These are phyloP conservation scores for Caenorhabditis drosophilae DNA, from an alignment of 2,888 invertebrate species.

Conservation along the genomic window DNA sequence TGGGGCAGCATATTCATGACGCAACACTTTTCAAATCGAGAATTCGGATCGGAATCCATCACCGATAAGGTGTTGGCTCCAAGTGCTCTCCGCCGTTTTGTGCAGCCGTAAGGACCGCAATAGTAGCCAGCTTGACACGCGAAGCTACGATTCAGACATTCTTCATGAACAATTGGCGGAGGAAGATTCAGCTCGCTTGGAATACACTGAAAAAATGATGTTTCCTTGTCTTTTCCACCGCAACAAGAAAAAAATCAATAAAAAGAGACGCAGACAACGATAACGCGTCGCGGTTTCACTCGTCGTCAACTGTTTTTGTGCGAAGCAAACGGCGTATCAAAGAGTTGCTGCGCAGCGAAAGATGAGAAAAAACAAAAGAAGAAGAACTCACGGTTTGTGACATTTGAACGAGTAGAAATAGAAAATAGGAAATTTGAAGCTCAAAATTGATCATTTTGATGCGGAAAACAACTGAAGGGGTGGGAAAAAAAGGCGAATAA, in stretches of 20 bases:
- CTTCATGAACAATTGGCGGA: constrained; percentile 18
- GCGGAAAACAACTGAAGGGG: no score
- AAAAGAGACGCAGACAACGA: no score
- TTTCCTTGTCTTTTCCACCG: no score
- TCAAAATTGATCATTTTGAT: no score
- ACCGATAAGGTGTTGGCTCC: background rate
- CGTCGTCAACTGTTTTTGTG: background rate
- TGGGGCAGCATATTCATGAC: background rate
- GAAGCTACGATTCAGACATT: constrained; percentile 9
- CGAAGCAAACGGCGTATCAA: no score
- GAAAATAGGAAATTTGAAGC: constrained; percentile 3
- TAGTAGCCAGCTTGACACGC: background rate
- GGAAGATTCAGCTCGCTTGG: constrained; percentile 24
- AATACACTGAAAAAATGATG: constrained; percentile 30
- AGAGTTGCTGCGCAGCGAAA: no score
- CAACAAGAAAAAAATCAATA: no score
- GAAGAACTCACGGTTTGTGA: no score
- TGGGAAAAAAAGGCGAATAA: constrained; percentile 2
- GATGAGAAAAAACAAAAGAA: no score
- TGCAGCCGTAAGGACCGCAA: constrained; percentile 4
- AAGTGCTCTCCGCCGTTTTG: background rate
- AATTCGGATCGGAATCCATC: background rate
- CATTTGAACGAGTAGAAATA: constrained; percentile 1
- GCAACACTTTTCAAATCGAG: background rate
- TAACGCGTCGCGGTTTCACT: background rate